These are phyloP conservation scores for Diadumene lineata DNA, from an alignment of 92 coral and sea anemone genomes.

Conservation along the genomic window DNA sequence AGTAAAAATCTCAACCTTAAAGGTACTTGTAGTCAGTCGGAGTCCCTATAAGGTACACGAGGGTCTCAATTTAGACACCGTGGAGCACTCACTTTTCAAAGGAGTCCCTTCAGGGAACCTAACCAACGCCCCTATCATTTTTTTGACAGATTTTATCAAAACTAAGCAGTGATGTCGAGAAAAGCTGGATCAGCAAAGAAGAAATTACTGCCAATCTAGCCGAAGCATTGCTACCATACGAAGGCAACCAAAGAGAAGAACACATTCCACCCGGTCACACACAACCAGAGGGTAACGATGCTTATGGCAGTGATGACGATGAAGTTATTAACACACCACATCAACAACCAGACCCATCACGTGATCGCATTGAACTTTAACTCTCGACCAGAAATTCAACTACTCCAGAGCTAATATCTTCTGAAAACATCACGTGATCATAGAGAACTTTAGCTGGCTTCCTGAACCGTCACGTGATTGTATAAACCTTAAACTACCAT, in stretches of 20 bases:
- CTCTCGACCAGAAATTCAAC: background rate
- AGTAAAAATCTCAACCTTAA: no score
- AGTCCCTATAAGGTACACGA: no score
- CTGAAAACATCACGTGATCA: no score
- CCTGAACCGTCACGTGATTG: no score
- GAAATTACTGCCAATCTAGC: slow-evolving; percentile 28
- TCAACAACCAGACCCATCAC: background rate
- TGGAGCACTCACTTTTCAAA: no score
- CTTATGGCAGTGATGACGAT: slow-evolving; percentile 22
- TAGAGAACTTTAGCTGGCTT: no score
- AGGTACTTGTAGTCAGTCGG: no score
- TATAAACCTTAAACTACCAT: no score
- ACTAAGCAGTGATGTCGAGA: slow-evolving; percentile 13
- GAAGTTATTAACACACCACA: background rate
- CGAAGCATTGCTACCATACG: slow-evolving; percentile 22
- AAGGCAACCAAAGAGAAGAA: slow-evolving; percentile 19
- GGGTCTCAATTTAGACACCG: no score
- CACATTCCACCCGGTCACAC: slow-evolving; percentile 51
- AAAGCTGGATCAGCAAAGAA: slow-evolving; percentile 19
- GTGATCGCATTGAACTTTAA: slow-evolving; percentile 10
- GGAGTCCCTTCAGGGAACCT: no score
- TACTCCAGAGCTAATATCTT: no score
- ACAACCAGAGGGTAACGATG: slow-evolving; percentile 50
- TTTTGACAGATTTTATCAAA: slow-evolving; percentile 28
- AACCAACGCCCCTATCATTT: background rate